These are phyloP conservation scores for Chorisops tibialis DNA, from an alignment of 2,888 invertebrate species.

Conservation along the genomic window DNA sequence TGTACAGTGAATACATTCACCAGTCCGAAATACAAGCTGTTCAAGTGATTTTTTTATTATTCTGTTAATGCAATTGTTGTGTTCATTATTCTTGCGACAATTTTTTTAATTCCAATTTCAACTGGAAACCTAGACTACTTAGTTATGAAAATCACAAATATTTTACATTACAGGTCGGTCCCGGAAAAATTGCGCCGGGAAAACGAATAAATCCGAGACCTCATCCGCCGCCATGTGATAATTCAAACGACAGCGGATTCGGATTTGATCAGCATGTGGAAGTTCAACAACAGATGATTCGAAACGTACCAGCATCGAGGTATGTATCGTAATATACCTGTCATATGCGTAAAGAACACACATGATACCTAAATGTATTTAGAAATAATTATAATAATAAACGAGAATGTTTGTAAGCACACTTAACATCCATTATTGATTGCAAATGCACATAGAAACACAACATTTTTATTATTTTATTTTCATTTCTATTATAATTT, in stretches of 20 bases:
- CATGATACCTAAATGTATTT: too few relatives aligned
- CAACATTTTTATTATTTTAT: background rate
- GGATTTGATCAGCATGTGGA: conserved; percentile 75
- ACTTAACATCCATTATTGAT: background rate
- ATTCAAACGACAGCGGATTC: conserved; percentile 85
- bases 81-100: too few relatives aligned
- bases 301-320: conserved; percentile 50
- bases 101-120: too few relatives aligned
- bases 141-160: too few relatives aligned
- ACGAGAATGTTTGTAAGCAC: too few relatives aligned
- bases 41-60: too few relatives aligned
- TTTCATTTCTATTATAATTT: background rate
- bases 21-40: too few relatives aligned
- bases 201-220: conserved; percentile 50
- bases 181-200: conserved; percentile 49
- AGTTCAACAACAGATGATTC: conserved; percentile 51
- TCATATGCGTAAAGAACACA: too few relatives aligned
- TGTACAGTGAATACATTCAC: too few relatives aligned
- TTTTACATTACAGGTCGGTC: conserved; percentile 48
- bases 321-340: conserved; percentile 32
- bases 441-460: conserved; percentile 3
- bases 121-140: too few relatives aligned
- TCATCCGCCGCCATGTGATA: conserved; percentile 67
- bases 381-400: too few relatives aligned
- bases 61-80: too few relatives aligned